Base-by-base conservation (phyloP, 1,140 invertebrate genomes). In the Drosophila pruinosa region DNA sequence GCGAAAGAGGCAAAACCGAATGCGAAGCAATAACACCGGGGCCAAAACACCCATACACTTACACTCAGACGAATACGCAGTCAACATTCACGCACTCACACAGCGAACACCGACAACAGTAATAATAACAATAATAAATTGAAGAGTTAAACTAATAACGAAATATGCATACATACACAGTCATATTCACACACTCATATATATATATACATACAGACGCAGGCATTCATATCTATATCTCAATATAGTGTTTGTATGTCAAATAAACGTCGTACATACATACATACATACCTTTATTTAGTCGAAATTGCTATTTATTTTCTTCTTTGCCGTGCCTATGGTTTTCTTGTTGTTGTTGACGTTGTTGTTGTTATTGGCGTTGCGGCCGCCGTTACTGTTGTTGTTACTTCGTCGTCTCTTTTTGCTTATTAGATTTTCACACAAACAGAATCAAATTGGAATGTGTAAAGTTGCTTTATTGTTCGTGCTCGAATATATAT, bases 101-200 rank as follows among this genome's bases (percentile, higher is more conserved):
- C 64, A 39, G 52, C 34, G 36, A 22, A 53, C 7, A 31, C 7
- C 59, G 56, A 47, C 50, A 63, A 36, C 56, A 65, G 61, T 70
- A 72, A 81, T 85, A 85, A 85, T 80, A 86, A 86, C 70, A 86
- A 85, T 83, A 86, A 86, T 88, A 86, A 86, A 86, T 86, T 86
- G 81, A 86, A 86, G 81, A 86, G 81, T 86, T 86, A 81, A 81
- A 86, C 82, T 85, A 85, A 85, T 85, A 85, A 86, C 75, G 73
- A 85, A 86, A 80, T 76, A 72, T 56, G 45, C 38, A 54, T 14
- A 65, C 50, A 50, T 17, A 58, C 17, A 45, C 1, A 36, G n/a
- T 28, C 15, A 38, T 22, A 62, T 22, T 39, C 21, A 65, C 24
- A 45, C 7, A 52, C 17, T 31, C 24, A 12, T 3, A 43, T 19